phyloP scores from a whole-genome alignment of 2,888 invertebrate species.

The Dexiosoma caninum region DNA sequence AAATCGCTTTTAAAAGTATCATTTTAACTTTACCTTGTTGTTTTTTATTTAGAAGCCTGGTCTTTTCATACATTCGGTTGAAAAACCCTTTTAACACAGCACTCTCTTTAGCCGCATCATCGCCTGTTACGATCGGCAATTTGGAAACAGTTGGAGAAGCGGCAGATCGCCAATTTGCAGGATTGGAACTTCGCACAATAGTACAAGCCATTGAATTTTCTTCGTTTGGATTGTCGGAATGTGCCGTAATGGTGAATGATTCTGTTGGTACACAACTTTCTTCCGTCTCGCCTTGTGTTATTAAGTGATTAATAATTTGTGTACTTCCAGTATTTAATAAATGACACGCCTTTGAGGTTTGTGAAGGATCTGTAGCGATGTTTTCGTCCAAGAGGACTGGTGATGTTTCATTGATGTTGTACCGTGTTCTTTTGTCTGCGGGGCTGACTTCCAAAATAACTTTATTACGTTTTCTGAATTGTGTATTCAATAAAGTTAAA shows the following conservation, averaged over 20 bases:
- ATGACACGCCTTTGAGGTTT: neutral
- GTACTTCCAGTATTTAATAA: slow-evolving; percentile 5
- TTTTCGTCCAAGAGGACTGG: neutral
- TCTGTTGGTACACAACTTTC: neutral
- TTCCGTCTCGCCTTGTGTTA: neutral
- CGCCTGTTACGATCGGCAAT: slow-evolving; percentile 52
- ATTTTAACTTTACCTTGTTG: slow-evolving; percentile 62
- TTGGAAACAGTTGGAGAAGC: neutral
- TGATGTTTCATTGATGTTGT: slow-evolving; percentile 28
- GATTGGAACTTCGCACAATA: neutral
- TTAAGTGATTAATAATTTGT: slow-evolving; percentile 50
- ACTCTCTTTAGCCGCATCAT: neutral
- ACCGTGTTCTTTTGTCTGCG: slow-evolving; percentile 38
- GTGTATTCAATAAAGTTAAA: slow-evolving; percentile 50
- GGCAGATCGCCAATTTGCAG: neutral
- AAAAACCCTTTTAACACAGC: slow-evolving; percentile 54
- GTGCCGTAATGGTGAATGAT: neutral
- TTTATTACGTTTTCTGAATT: slow-evolving; percentile 51
- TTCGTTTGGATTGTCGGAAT: neutral
- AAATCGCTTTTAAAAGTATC: slow-evolving; percentile 60
- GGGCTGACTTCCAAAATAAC: neutral
- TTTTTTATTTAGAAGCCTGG: slow-evolving; percentile 42
- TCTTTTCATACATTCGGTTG: slow-evolving; percentile 60
- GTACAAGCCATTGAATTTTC: neutral
- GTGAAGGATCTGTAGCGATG: neutral